Conservation (phyloP, 1,140 invertebrate species). For the Drosophila oshimai region DNA sequence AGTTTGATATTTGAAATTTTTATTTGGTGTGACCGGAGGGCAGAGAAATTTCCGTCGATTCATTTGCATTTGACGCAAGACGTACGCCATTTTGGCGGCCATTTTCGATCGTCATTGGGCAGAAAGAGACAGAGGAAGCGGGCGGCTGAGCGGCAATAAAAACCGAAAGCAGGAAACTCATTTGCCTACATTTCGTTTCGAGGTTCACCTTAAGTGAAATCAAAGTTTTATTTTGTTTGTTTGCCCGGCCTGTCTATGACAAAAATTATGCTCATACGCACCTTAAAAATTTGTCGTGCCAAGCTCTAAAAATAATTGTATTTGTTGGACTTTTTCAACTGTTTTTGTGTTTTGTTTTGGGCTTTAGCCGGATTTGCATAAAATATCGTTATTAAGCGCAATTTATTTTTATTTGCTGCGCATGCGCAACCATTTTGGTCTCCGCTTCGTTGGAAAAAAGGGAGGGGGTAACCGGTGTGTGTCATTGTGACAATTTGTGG, state of each 20-base stretch:
- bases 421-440: conserved; percentile 71
- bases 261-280: conserved; percentile 49
- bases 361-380: conserved; percentile 61
- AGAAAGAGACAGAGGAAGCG: not conserved
- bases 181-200: conserved; percentile 41
- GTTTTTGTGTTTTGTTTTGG: conserved; percentile 24
- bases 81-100: conserved; percentile 59
- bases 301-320: not conserved
- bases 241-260: conserved; percentile 50
- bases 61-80: conserved; percentile 55
- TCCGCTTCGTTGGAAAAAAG: not conserved
- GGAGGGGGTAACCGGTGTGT: not conserved
- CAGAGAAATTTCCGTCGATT: conserved; percentile 50
- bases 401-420: conserved; percentile 74
- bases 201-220: conserved; percentile 47
- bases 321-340: conserved; percentile 15
- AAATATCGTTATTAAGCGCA: conserved; percentile 71
- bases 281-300: conserved; percentile 48
- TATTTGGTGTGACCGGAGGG: not conserved
- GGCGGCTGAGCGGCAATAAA: conserved; percentile 45
- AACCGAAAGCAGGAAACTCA: conserved; percentile 70
- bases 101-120: conserved; percentile 30
- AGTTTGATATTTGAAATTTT: not conserved
- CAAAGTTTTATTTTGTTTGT: conserved; percentile 47
- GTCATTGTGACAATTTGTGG: conserved; percentile 19